Conservation (phyloP, 2,797 vertebrate genomes). For the Oreortyx pictus region DNA sequence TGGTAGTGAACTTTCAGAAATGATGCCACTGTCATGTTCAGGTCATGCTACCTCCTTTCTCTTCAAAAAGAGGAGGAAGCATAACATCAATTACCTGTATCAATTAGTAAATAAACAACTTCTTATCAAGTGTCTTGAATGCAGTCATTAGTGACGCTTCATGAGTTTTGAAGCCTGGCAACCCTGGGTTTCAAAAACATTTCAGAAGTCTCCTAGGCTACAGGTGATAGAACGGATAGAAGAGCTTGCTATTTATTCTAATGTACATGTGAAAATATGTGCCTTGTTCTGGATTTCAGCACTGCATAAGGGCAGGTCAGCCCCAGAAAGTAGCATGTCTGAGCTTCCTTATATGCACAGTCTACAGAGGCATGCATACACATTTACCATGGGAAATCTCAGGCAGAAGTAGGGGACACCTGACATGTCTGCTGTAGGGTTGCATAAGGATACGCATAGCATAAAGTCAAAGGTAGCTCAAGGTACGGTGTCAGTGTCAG, state of each 20-base stretch:
- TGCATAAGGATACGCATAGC: rapidly evolving
- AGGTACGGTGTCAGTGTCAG: background rate
- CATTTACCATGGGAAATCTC: background rate
- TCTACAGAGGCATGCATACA: rapidly evolving
- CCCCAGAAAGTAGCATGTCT: rapidly evolving
- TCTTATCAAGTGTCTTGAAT: background rate
- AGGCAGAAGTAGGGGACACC: background rate
- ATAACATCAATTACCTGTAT: background rate
- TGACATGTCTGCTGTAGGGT: background rate
- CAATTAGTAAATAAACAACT: background rate
- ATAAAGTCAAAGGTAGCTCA: background rate
- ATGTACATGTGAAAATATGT: background rate
- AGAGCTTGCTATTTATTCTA: background rate
- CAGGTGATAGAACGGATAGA: background rate
- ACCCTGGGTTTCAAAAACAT: background rate
- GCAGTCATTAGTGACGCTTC: background rate
- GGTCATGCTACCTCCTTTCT: background rate
- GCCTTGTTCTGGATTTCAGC: background rate
- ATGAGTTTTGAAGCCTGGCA: background rate
- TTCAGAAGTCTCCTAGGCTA: background rate
- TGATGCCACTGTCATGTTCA: background rate
- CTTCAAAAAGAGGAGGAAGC: background rate
- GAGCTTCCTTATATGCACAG: background rate
- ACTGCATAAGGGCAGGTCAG: rapidly evolving
- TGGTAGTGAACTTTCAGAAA: background rate